A percentile compares a stretch with the other conserved stretches of the same genome.
These are phyloP conservation scores for Cephalopterus ornatus DNA, from an alignment of 2,113 vertebrate species.

Conservation along the genomic window DNA sequence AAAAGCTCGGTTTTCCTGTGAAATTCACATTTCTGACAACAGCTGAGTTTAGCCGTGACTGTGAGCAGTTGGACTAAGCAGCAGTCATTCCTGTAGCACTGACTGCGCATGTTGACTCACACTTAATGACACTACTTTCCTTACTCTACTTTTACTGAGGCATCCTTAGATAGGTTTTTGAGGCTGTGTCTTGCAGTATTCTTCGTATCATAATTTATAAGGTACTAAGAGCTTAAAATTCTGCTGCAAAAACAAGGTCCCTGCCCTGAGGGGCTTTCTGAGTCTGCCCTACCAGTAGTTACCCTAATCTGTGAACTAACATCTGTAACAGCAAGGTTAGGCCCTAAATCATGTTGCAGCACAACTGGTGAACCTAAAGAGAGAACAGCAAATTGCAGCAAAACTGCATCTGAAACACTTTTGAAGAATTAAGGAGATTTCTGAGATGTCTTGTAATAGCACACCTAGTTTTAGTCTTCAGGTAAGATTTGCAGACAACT, in stretches of 20 bases:
- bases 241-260: background rate
- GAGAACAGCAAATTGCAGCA: background rate
- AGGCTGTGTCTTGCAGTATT: background rate
- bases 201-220: background rate
- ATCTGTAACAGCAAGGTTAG: background rate
- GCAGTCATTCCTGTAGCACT: background rate
- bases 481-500: background rate
- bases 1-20: accelerated
- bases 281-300: background rate
- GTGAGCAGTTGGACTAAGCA: background rate
- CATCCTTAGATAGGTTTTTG: background rate
- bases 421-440: background rate
- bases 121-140: background rate
- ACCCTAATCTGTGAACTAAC: background rate
- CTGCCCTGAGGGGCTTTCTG: background rate
- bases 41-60: background rate
- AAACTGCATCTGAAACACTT: background rate
- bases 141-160: background rate
- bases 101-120: accelerated
- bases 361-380: background rate
- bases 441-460: background rate
- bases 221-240: background rate
- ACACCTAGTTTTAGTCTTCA: background rate
- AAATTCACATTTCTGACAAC: background rate
- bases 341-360: background rate